A percentile compares a stretch with the other conserved stretches of the same genome.
Evolutionary conservation across 2,113 vertebrate species (phyloP).

Genomic region (Podarcis muralis): DNA sequence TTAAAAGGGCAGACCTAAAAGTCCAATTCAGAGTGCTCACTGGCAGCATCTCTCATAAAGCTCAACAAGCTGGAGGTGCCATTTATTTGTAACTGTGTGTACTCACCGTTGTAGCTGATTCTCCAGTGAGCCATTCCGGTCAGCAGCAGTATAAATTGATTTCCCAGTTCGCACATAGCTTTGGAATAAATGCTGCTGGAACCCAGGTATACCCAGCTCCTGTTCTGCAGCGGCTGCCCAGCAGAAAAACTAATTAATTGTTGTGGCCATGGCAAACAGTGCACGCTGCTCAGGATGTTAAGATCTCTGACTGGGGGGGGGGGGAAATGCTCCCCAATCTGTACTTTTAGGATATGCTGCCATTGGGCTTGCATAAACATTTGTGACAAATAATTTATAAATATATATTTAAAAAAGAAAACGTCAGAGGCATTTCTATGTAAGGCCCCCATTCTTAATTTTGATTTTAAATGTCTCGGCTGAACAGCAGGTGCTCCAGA

Average conservation of each 20-base stretch:
- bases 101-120: neutral
- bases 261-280: neutral
- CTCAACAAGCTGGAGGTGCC: neutral
- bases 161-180: neutral
- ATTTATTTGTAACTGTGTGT: neutral
- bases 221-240: constrained; percentile 2
- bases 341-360: neutral
- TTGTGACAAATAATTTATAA: constrained; percentile 14
- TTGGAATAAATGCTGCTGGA: neutral
- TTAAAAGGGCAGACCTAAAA: neutral
- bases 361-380: neutral
- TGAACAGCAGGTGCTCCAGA: neutral
- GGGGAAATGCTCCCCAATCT: constrained; percentile 6
- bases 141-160: constrained; percentile 4
- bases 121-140: neutral
- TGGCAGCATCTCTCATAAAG: neutral
- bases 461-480: neutral
- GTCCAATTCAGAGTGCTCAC: neutral
- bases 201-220: neutral
- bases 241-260: constrained; percentile 16
- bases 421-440: neutral
- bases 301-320: neutral
- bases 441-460: constrained; percentile 4
- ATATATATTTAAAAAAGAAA: neutral
- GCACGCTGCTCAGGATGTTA: neutral